These are phyloP conservation scores for Sandelia bainsii DNA, from an alignment of 2,797 vertebrate genomes.

Conservation along the genomic window DNA sequence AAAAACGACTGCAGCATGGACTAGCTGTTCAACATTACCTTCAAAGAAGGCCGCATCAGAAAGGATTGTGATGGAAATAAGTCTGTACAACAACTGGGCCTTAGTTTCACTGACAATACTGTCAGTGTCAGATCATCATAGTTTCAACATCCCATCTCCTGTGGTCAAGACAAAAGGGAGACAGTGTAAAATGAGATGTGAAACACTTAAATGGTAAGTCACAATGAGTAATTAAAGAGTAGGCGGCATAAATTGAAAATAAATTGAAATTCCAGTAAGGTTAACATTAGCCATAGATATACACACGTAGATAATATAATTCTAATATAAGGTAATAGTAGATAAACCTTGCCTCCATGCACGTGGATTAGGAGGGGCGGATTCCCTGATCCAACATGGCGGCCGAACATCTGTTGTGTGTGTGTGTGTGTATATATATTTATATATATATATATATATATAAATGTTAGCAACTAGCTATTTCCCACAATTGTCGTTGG, in stretches of 20 bases:
- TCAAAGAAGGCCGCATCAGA: slow-evolving; percentile 45
- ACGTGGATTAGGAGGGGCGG: too few species aligned
- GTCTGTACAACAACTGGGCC: slow-evolving; percentile 15
- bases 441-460: too few species aligned
- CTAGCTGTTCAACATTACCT: slow-evolving; percentile 34
- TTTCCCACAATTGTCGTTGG: background rate
- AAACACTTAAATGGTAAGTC: slow-evolving; percentile 24
- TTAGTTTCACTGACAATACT: background rate
- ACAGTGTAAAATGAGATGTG: slow-evolving; percentile 4
- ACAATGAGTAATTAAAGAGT: slow-evolving; percentile 13
- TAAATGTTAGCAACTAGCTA: too few species aligned
- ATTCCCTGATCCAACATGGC: too few species aligned
- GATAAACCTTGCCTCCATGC: too few species aligned
- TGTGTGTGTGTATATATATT: too few species aligned
- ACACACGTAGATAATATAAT: too few species aligned
- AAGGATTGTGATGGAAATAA: slow-evolving; percentile 6
- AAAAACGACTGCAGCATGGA: slow-evolving; percentile 26
- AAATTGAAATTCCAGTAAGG: background rate
- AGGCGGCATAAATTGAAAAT: background rate
- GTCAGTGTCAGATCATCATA: background rate
- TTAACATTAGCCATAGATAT: background rate
- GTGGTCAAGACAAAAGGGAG: slow-evolving; percentile 6
- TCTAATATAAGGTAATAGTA: too few species aligned
- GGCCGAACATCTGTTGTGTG: too few species aligned
- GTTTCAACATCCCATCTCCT: slow-evolving; percentile 34